Percentiles rank a stretch among this genome's conserved stretches.
phyloP scores from a whole-genome alignment of 2,888 invertebrate genomes.

The Azorinus chamasolen region DNA sequence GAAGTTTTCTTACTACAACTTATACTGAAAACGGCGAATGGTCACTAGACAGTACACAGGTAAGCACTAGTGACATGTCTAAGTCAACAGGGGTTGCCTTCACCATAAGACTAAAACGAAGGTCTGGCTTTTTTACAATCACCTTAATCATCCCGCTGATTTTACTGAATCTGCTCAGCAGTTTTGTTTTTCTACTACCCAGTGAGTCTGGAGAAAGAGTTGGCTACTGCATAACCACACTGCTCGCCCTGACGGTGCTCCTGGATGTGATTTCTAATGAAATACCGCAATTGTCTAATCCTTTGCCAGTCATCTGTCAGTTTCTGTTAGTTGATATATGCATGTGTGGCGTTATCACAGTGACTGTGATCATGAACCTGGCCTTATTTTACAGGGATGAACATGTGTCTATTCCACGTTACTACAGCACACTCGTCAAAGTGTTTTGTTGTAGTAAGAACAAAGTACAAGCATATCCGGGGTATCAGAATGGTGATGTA shows the following conservation, averaged over 20 bases:
- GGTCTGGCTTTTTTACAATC: background rate
- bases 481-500: too few species aligned
- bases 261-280: constrained; percentile 15
- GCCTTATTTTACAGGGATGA: background rate
- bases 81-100: constrained; percentile 3
- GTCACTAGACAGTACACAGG: background rate
- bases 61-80: background rate
- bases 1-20: background rate
- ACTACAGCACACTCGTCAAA: too few species aligned
- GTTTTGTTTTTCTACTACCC: constrained; percentile 20
- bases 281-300: constrained; percentile 18
- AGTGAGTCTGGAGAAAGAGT: constrained; percentile 30
- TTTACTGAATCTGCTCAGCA: constrained; percentile 1
- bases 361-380: constrained; percentile 12
- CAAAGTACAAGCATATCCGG: too few species aligned
- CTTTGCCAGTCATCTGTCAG: constrained; percentile 7
- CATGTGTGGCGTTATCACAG: background rate
- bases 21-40: constrained; percentile 10
- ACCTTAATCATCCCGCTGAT: constrained; percentile 13
- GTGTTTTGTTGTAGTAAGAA: too few species aligned
- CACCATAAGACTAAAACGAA: background rate
- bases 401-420: background rate
- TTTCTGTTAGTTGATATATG: background rate
- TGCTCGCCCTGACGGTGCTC: constrained; percentile 19
- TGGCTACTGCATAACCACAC: constrained; percentile 16